Evolutionary conservation across 2,888 invertebrate genomes (phyloP).

Genomic region (Margaritifera margaritifera): DNA sequence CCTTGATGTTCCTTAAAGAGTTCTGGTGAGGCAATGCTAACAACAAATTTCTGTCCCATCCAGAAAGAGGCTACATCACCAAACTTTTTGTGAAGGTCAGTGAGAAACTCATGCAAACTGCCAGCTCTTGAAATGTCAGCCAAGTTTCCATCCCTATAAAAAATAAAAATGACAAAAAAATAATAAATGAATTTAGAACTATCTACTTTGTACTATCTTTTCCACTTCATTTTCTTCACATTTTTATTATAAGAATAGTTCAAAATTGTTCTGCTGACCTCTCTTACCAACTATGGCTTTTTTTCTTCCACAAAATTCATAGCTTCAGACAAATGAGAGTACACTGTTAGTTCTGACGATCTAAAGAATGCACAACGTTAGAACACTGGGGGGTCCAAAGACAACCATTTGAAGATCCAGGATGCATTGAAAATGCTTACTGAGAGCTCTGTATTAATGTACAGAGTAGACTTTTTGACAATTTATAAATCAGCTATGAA

Average conservation of each 20-base stretch:
- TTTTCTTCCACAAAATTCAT: too few species aligned
- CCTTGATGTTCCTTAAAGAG: constrained; percentile 68
- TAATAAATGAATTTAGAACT: neutral
- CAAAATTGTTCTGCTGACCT: neutral
- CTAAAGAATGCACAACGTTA: too few species aligned
- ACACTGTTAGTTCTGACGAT: too few species aligned
- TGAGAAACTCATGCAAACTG: constrained; percentile 72
- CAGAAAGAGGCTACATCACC: constrained; percentile 73
- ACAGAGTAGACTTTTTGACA: too few species aligned
- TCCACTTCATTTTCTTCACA: neutral
- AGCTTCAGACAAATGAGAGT: too few species aligned
- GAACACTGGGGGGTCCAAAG: too few species aligned
- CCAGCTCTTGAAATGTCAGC: constrained; percentile 70
- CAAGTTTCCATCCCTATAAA: constrained; percentile 71
- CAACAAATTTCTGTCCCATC: constrained; percentile 66
- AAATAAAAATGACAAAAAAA: constrained; percentile 6
- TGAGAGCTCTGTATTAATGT: too few species aligned
- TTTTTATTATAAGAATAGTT: neutral
- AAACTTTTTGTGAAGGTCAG: constrained; percentile 67
- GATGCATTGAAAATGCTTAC: too few species aligned
- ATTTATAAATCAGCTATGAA: too few species aligned
- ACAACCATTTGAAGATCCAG: too few species aligned
- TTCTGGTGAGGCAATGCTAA: constrained; percentile 71
- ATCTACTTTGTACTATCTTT: neutral
- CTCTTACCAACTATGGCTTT: neutral